These are phyloP conservation scores for Grallaria varia DNA, from an alignment of 2,113 vertebrate genomes.

Conservation along the genomic window DNA sequence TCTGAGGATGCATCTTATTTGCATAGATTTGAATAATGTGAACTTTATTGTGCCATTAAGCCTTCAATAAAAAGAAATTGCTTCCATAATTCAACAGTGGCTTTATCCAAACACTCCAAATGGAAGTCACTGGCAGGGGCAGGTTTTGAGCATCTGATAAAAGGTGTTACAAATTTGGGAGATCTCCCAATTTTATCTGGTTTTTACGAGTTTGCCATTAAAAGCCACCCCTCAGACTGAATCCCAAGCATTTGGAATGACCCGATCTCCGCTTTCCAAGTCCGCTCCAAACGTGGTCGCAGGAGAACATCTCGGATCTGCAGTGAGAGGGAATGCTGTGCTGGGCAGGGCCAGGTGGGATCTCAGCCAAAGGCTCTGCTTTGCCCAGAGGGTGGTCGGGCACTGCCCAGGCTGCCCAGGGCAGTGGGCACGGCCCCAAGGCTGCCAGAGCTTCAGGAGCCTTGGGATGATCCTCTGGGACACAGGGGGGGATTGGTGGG, in stretches of 20 bases:
- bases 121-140: not conserved
- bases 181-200: not conserved
- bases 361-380: not conserved
- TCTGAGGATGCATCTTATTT: not conserved
- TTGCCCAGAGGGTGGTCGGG: not conserved
- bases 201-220: not conserved
- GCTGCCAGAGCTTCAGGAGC: not conserved
- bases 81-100: not conserved
- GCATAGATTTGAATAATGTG: constrained; percentile 41
- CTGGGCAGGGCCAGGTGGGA: not conserved
- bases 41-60: constrained; percentile 33
- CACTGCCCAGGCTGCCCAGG: not conserved
- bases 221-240: not conserved
- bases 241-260: not conserved
- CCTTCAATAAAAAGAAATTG: constrained; percentile 26
- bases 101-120: not conserved
- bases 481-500: not conserved
- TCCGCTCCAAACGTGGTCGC: not conserved
- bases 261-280: not conserved
- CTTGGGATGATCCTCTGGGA: not conserved
- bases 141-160: not conserved
- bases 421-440: not conserved
- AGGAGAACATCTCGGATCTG: not conserved
- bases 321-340: not conserved
- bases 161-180: not conserved